These are phyloP conservation scores for Eupeodes latifasciatus DNA, from an alignment of 2,888 invertebrate species.

Conservation along the genomic window DNA sequence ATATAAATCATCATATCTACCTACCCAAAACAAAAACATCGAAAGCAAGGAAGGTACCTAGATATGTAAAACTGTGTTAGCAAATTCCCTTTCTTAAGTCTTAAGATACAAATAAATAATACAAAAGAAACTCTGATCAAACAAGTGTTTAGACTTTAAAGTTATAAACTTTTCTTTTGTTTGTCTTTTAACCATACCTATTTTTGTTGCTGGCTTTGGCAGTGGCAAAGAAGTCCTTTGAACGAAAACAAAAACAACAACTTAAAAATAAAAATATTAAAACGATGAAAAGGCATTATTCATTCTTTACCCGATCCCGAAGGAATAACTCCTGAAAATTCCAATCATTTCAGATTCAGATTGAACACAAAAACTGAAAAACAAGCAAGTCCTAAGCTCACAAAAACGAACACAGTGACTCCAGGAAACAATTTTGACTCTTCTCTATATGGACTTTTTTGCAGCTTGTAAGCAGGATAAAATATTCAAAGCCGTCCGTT, in stretches of 20 bases:
- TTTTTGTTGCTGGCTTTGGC: background rate
- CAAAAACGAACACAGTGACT: background rate
- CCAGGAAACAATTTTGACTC: slow-evolving; percentile 21
- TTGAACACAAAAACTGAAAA: background rate
- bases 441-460: slow-evolving; percentile 11
- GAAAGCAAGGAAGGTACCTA: background rate
- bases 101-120: background rate
- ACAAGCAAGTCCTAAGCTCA: background rate
- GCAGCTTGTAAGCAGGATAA: slow-evolving; percentile 15
- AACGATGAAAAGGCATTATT: slow-evolving; percentile 44
- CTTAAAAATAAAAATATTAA: slow-evolving; percentile 10
- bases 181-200: slow-evolving; percentile 28
- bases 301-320: slow-evolving; percentile 20
- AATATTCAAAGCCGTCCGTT: slow-evolving; percentile 65
- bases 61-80: background rate
- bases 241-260: too few relatives aligned
- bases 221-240: slow-evolving; percentile 5
- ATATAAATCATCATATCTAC: background rate
- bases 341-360: slow-evolving; percentile 55
- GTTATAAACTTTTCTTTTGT: slow-evolving; percentile 43
- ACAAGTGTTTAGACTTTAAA: slow-evolving; percentile 49
- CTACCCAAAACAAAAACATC: slow-evolving; percentile 7
- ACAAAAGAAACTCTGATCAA: slow-evolving; percentile 37
- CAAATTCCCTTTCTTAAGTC: background rate
- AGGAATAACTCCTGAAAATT: slow-evolving; percentile 53